These are phyloP conservation scores for Diplodus sargus DNA, from an alignment of 2,797 vertebrate genomes.

Conservation along the genomic window DNA sequence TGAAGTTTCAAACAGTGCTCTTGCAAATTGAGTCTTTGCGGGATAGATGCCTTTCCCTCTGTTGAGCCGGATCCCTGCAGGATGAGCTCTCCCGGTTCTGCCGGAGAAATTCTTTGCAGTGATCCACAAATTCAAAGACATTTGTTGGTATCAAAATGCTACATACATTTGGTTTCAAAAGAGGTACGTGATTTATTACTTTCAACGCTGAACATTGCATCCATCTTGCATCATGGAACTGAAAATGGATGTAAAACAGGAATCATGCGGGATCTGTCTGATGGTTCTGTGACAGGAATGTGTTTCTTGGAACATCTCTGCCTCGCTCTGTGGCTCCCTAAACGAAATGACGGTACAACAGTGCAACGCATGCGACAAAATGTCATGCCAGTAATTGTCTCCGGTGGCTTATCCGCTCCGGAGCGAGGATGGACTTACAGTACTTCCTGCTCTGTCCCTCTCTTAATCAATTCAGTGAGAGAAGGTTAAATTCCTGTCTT, in stretches of 20 bases:
- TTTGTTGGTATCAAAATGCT: conserved; percentile 41
- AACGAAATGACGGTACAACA: conserved; percentile 30
- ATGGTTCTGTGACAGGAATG: conserved; percentile 41
- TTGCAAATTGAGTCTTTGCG: conserved; percentile 37
- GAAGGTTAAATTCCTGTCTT: conserved; percentile 70
- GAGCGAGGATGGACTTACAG: conserved; percentile 44
- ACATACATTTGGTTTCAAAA: conserved; percentile 39
- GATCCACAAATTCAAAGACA: conserved; percentile 24
- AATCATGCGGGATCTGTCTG: conserved; percentile 42
- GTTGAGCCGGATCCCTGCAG: conserved; percentile 18
- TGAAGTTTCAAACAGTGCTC: conserved; percentile 34
- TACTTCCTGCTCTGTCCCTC: conserved; percentile 44
- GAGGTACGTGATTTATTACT: conserved; percentile 46
- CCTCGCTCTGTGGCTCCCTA: conserved; percentile 23
- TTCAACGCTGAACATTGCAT: conserved; percentile 57
- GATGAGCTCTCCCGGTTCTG: conserved; percentile 4
- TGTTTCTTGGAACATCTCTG: conserved; percentile 44
- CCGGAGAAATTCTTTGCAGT: conserved; percentile 13
- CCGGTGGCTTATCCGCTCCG: conserved; percentile 40
- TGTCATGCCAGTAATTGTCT: conserved; percentile 60
- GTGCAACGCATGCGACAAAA: conserved; percentile 53
- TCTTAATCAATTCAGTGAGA: conserved; percentile 67
- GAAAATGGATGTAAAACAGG: conserved; percentile 61
- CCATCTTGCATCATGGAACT: conserved; percentile 62
- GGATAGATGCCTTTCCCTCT: conserved; percentile 21